Evolutionary conservation across 2,888 invertebrate species (phyloP).

Genomic region (Boloria selene): DNA sequence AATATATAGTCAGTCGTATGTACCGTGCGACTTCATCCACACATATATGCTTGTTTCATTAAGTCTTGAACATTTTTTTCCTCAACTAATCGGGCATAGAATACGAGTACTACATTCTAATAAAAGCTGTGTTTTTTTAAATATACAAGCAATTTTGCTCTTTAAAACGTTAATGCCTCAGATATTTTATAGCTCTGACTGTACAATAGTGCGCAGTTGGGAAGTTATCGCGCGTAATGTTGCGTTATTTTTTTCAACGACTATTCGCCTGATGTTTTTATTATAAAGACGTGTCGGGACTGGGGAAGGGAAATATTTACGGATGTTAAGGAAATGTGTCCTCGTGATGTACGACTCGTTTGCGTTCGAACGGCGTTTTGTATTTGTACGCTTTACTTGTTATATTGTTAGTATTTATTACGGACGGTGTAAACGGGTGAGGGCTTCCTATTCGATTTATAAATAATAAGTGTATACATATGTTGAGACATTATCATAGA

Average conservation of each 20-base stretch:
- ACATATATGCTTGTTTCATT: too few relatives aligned
- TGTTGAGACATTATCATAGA: too few relatives aligned
- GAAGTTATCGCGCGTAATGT: slow-evolving; percentile 75
- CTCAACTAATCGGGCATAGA: too few relatives aligned
- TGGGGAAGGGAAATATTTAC: slow-evolving; percentile 67
- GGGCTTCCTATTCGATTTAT: slow-evolving; percentile 2
- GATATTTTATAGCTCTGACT: slow-evolving; percentile 19
- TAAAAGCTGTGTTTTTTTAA: background rate
- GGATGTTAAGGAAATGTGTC: slow-evolving; percentile 60
- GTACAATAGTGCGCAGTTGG: slow-evolving; percentile 49
- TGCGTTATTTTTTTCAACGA: slow-evolving; percentile 60
- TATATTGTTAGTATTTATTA: slow-evolving; percentile 45
- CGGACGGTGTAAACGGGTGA: background rate
- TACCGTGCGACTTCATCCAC: too few relatives aligned
- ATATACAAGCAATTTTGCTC: slow-evolving; percentile 12
- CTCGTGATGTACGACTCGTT: slow-evolving; percentile 60
- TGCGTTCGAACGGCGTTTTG: slow-evolving; percentile 53
- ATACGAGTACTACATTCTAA: too few relatives aligned
- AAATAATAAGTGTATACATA: too few relatives aligned
- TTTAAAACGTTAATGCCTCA: background rate
- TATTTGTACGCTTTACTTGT: slow-evolving; percentile 48
- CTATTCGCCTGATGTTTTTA: slow-evolving; percentile 73
- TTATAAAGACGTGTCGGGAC: slow-evolving; percentile 73
- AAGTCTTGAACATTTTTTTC: too few relatives aligned
- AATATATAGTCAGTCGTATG: too few relatives aligned